These are phyloP conservation scores for Diogma glabrata DNA, from an alignment of 2,888 invertebrate genomes.

Conservation along the genomic window DNA sequence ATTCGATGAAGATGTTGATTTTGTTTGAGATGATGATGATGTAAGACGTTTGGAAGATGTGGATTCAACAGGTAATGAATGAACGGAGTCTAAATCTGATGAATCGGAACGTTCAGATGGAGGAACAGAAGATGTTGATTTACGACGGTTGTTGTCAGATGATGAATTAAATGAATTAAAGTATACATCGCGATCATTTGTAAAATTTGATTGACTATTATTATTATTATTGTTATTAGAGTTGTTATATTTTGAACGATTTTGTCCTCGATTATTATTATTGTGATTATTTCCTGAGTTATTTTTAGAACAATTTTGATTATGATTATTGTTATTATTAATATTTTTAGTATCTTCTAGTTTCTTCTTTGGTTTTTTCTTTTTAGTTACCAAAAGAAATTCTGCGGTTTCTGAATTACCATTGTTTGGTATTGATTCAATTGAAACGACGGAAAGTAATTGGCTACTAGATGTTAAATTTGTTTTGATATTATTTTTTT, in stretches of 20 bases:
- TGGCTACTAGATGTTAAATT: no score
- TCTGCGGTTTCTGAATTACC: constrained; percentile 47
- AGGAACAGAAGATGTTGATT: constrained; percentile 67
- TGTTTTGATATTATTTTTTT: constrained; percentile 17
- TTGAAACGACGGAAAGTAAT: constrained; percentile 13
- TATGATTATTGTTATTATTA: constrained; percentile 3
- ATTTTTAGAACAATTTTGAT: constrained; percentile 3
- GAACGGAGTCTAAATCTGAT: constrained; percentile 70
- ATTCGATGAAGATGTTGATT: constrained; percentile 26
- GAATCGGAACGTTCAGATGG: constrained; percentile 78
- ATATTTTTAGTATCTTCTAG: constrained; percentile 13
- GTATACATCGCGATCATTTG: constrained; percentile 23
- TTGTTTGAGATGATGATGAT: constrained; percentile 25
- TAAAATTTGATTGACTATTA: constrained; percentile 17
- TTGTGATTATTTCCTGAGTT: constrained; percentile 7
- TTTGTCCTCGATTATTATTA: constrained; percentile 10
- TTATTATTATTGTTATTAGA: neutral
- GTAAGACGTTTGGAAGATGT: constrained; percentile 18
- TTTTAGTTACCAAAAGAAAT: constrained; percentile 74
- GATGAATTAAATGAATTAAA: constrained; percentile 22
- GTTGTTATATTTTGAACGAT: constrained; percentile 12
- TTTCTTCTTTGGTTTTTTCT: constrained; percentile 63
- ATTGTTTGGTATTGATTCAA: constrained; percentile 12
- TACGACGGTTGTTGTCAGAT: constrained; percentile 37
- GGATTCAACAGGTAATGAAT: constrained; percentile 60